Evolutionary conservation across 2,113 vertebrate species (phyloP).

Genomic region (zebrafish (Danio rerio)): GRCz12tu NC_133180.1:45594001-45594500

Average conservation of each 20-base stretch:
- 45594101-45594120: not conserved
- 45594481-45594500: too few species aligned
- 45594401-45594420: not conserved
- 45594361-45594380: not conserved
- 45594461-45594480: too few species aligned
- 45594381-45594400: not conserved
- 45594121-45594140: not conserved
- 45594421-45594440: not conserved
- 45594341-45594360: slow-evolving; percentile 48
- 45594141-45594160: not conserved
- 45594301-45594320: slow-evolving; percentile 45
- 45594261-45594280: slow-evolving; percentile 48
- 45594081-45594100: not conserved
- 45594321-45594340: slow-evolving; percentile 26
- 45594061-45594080: not conserved
- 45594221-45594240: slow-evolving; percentile 45
- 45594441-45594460: too few species aligned
- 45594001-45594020: not conserved
- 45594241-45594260: slow-evolving; percentile 47
- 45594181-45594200: slow-evolving; percentile 50
- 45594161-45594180: slow-evolving; percentile 39
- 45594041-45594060: not conserved
- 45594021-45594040: not conserved
- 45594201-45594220: slow-evolving; percentile 16
- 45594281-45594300: slow-evolving; percentile 50